phyloP scores from a whole-genome alignment of 2,888 invertebrate genomes.

The Xanthostigma xanthostigma region DNA sequence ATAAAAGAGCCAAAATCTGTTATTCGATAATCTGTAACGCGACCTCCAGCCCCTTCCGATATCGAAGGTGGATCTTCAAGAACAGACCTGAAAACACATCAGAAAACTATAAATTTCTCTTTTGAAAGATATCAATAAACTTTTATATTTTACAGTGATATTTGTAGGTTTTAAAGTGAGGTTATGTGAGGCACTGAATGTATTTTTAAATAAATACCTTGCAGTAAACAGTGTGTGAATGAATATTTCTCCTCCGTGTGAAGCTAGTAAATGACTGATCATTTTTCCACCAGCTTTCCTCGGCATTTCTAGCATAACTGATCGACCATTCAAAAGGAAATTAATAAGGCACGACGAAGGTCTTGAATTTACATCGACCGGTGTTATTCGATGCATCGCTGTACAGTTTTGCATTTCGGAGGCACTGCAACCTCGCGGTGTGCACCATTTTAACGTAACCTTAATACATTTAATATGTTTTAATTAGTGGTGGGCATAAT shows the following conservation, averaged over 20 bases:
- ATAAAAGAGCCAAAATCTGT: slow-evolving; percentile 81
- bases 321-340: slow-evolving; percentile 89
- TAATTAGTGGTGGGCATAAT: too few species aligned
- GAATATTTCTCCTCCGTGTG: slow-evolving; percentile 92
- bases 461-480: slow-evolving; percentile 13
- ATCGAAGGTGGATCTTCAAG: slow-evolving; percentile 92
- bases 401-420: slow-evolving; percentile 70
- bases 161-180: too few species aligned
- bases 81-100: slow-evolving; percentile 42
- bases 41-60: slow-evolving; percentile 85
- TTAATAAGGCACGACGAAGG: slow-evolving; percentile 96
- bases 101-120: too few species aligned
- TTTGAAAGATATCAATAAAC: too few species aligned
- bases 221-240: slow-evolving; percentile 80
- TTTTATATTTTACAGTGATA: too few species aligned
- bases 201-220: slow-evolving; percentile 19
- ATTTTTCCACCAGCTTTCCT: slow-evolving; percentile 72
- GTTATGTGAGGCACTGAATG: too few species aligned
- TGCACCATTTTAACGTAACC: slow-evolving; percentile 93
- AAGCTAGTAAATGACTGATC: slow-evolving; percentile 82
- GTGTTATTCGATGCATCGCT: slow-evolving; percentile 80
- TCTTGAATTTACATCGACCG: slow-evolving; percentile 90
- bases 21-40: slow-evolving; percentile 80
- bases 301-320: slow-evolving; percentile 82
- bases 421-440: slow-evolving; percentile 75